phyloP scores from a whole-genome alignment of 2,888 invertebrate species.

The Bombylius major region DNA sequence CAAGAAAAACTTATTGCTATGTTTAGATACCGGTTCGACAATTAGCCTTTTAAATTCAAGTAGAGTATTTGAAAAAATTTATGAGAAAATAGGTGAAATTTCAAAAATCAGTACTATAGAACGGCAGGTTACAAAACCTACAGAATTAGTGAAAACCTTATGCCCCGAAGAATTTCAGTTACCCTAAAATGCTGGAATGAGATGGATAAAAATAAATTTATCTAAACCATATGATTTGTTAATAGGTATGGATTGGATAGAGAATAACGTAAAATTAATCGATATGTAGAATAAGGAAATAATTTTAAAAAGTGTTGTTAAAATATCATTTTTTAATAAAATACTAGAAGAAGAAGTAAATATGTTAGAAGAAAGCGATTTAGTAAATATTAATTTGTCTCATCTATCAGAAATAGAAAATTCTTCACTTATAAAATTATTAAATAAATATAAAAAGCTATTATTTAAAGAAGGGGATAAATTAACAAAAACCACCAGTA shows the following conservation, averaged over 20 bases:
- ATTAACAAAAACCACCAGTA: constrained; percentile 3
- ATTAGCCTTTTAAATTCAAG: constrained; percentile 4
- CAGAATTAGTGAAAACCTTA: constrained; percentile 11
- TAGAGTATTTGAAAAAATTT: not conserved
- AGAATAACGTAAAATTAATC: constrained; percentile 4
- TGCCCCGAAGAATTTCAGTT: constrained; percentile 11
- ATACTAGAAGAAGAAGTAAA: too few species aligned
- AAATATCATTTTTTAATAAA: too few species aligned
- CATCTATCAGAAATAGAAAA: not conserved
- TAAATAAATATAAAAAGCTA: constrained; percentile 2
- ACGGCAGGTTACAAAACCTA: constrained; percentile 1
- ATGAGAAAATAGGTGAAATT: not conserved
- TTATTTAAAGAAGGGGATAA: constrained; percentile 5
- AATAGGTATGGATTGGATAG: constrained; percentile 6
- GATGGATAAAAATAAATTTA: constrained; percentile 7
- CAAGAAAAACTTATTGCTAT: not conserved
- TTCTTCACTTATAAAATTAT: not conserved
- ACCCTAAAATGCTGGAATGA: constrained; percentile 4
- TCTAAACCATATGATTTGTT: constrained; percentile 7
- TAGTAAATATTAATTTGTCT: too few species aligned
- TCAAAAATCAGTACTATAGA: not conserved
- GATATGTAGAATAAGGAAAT: too few species aligned
- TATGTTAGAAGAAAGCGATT: too few species aligned
- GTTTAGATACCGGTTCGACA: constrained; percentile 2
- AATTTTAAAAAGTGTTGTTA: too few species aligned